Evolutionary conservation across 2,113 vertebrate species (phyloP), one percentile per base, ranked within the genome.

Genomic region (Perognathus longimembris): DNA sequence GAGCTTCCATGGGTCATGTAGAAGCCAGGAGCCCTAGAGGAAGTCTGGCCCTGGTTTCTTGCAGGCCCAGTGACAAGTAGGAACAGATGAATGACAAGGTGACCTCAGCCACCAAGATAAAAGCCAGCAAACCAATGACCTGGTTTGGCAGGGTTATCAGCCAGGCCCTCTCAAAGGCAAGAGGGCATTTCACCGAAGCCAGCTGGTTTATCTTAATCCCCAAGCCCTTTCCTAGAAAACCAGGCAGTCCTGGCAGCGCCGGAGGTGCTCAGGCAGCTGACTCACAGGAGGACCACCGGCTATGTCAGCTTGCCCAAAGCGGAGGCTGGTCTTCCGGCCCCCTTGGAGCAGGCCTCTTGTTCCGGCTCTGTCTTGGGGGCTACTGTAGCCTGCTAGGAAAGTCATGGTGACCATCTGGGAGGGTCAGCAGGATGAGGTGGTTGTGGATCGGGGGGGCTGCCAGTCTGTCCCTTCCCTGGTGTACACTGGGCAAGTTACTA

Each of bases 221-320:
- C 22, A 67, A 92, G 54, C 3, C n/a, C 30, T 63, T 86, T 67
- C 54, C 84, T 83, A 40, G 80, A 92, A 94, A 91, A 71, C 66
- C 88, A 67, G 21, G 20, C 40, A 21, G 28, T 54, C 40, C 22
- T 76, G 36, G 69, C 85, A 80, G 78, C 78, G 34, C 61, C 54
- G 9, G 40, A n/a, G 34, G 79, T 50, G 54, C 45, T n/a, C 21
- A 57, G 24, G 61, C 17, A 3, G 10, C 8, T 50, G 76, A 70
- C 21, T 34, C 0, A 1, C 28, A 10, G 54, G 10, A 59, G 70
- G 40, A 21, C 57, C 32, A 12, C 45, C 12, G 45, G 45, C 45
- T 45, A 45, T 12, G 45, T 45, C 45, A 45, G 42, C 42, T 11
- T 45, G 42, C 42, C 7, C 42, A 45, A 12, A 54, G 2, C 26